Conservation (phyloP, 2,888 invertebrate species). For the Lepidocyrtinus sp. region DNA sequence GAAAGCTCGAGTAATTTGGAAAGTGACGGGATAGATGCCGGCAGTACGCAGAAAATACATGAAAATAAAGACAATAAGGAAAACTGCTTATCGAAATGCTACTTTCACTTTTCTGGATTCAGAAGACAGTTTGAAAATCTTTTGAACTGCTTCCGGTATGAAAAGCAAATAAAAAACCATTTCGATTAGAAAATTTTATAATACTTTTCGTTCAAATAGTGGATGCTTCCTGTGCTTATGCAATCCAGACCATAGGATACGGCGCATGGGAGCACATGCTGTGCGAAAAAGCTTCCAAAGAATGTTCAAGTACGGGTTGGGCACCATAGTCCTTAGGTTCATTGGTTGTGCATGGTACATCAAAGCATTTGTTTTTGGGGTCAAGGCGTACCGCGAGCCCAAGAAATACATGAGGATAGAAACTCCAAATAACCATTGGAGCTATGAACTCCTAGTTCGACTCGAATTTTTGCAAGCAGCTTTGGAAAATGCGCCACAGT, state of each 20-base stretch:
- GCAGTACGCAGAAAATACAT: too few relatives aligned
- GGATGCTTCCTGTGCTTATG: slow-evolving; percentile 57
- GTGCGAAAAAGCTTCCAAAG: slow-evolving; percentile 41
- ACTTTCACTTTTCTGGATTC: too few relatives aligned
- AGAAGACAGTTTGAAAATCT: too few relatives aligned
- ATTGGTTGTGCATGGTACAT: slow-evolving; percentile 67
- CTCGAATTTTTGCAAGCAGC: slow-evolving; percentile 68
- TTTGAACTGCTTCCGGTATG: slow-evolving; percentile 38
- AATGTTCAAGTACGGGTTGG: slow-evolving; percentile 62
- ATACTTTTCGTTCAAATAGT: too few relatives aligned
- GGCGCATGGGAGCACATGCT: slow-evolving; percentile 49
- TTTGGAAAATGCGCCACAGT: slow-evolving; percentile 68
- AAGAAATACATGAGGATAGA: slow-evolving; percentile 66
- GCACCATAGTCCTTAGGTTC: slow-evolving; percentile 66
- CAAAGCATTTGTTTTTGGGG: slow-evolving; percentile 65
- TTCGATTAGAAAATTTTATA: too few relatives aligned
- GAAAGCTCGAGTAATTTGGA: too few relatives aligned
- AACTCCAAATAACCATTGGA: slow-evolving; percentile 65
- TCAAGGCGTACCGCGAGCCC: slow-evolving; percentile 62
- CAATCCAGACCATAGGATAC: slow-evolving; percentile 54
- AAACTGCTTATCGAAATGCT: too few relatives aligned
- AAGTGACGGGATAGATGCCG: too few relatives aligned
- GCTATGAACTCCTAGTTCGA: slow-evolving; percentile 62
- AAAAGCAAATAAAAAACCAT: not conserved
- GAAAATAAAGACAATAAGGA: too few relatives aligned